phyloP scores from a whole-genome alignment of 1,140 invertebrate genomes.

The Orius insidiosus region DNA sequence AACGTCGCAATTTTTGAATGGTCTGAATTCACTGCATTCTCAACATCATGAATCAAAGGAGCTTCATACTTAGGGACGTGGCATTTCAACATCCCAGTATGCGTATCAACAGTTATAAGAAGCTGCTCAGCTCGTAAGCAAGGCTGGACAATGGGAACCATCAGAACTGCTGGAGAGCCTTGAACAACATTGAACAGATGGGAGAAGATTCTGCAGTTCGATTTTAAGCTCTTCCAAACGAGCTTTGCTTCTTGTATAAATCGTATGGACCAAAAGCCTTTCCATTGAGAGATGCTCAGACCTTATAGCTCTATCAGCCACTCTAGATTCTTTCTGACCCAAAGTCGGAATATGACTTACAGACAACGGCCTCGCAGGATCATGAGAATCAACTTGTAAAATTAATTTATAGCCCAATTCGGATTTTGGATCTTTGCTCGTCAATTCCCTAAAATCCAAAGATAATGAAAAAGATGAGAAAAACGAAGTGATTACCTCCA shows the following conservation, averaged over 20 bases:
- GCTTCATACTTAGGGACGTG: constrained; percentile 81
- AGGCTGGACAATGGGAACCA: constrained; percentile 71
- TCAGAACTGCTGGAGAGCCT: constrained; percentile 79
- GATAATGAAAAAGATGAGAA: constrained; percentile 12
- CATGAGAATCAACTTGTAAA: constrained; percentile 70
- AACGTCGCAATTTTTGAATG: constrained; percentile 44
- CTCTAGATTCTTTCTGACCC: constrained; percentile 52
- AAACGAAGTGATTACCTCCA: constrained; percentile 49
- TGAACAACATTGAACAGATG: constrained; percentile 35
- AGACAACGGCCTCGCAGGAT: constrained; percentile 61
- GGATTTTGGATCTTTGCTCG: constrained; percentile 53
- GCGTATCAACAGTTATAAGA: constrained; percentile 80
- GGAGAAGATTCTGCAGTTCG: constrained; percentile 35
- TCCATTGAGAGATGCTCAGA: constrained; percentile 88
- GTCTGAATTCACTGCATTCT: constrained; percentile 62
- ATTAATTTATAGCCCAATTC: constrained; percentile 74
- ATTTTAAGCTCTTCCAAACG: constrained; percentile 68
- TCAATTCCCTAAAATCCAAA: constrained; percentile 26
- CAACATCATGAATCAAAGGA: constrained; percentile 63
- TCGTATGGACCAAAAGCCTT: constrained; percentile 88
- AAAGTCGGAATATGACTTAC: constrained; percentile 78
- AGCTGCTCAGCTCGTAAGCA: constrained; percentile 81
- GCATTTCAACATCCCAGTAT: constrained; percentile 77
- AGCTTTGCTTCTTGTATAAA: constrained; percentile 76
- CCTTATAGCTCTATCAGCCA: constrained; percentile 59